These are phyloP conservation scores for Drymodes brunneopygia DNA, from an alignment of 2,113 vertebrate species.

Conservation along the genomic window DNA sequence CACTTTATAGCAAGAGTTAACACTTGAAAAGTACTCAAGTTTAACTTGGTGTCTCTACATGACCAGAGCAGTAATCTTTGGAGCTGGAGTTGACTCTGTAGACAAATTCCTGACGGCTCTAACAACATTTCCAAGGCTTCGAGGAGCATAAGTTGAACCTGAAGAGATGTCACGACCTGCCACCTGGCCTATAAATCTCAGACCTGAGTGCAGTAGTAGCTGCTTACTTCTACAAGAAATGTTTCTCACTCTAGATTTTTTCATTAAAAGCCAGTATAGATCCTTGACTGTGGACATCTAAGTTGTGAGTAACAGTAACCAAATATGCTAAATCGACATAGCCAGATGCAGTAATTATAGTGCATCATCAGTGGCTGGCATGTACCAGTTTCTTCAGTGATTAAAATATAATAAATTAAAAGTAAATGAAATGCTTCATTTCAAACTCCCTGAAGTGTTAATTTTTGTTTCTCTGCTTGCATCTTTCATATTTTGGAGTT, in stretches of 20 bases:
- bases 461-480: neutral
- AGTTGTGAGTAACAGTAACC: neutral
- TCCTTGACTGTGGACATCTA: neutral
- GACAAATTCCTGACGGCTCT: constrained; percentile 24
- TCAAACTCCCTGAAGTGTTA: neutral
- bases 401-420: neutral
- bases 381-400: neutral
- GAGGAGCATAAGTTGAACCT: constrained; percentile 14
- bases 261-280: neutral
- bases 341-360: neutral
- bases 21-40: constrained; percentile 13
- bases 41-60: neutral
- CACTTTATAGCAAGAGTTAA: neutral
- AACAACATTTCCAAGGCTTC: constrained; percentile 6
- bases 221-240: neutral
- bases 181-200: neutral
- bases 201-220: neutral
- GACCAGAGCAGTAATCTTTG: neutral
- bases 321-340: neutral
- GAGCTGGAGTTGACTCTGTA: neutral
- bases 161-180: constrained; percentile 17
- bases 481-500: neutral
- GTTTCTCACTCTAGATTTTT: neutral
- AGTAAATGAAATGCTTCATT: neutral
- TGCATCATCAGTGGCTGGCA: rapidly evolving